These are phyloP conservation scores for Morpho deidamia DNA, from an alignment of 2,888 invertebrate genomes.

Conservation along the genomic window DNA sequence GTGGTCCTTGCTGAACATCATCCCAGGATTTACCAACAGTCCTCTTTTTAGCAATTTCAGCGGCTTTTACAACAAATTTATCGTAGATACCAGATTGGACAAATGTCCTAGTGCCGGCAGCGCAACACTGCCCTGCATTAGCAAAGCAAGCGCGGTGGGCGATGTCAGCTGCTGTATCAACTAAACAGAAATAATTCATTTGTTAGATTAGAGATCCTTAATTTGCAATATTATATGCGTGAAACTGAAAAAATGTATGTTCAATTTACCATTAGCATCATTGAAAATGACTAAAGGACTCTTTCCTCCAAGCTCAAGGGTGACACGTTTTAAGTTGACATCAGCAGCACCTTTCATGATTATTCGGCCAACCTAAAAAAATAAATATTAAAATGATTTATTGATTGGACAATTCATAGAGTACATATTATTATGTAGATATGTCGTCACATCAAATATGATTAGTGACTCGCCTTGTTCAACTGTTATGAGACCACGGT, in stretches of 20 bases:
- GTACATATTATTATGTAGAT: no score
- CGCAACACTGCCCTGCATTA: conserved; percentile 66
- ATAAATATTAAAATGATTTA: no score
- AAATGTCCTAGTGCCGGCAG: conserved; percentile 92
- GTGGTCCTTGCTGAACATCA: conserved; percentile 90
- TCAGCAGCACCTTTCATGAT: conserved; percentile 83
- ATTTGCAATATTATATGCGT: no score
- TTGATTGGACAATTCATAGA: no score
- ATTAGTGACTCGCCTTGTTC: no score
- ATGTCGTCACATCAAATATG: no score
- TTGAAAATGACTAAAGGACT: conserved; percentile 92
- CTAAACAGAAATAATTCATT: conserved; percentile 30
- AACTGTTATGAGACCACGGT: no score
- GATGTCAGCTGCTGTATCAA: conserved; percentile 66
- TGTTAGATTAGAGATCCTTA: no score
- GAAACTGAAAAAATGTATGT: no score
- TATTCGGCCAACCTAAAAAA: conserved; percentile 72
- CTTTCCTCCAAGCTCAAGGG: conserved; percentile 93
- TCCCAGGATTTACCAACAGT: conserved; percentile 92
- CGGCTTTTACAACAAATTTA: conserved; percentile 87
- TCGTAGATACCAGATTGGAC: conserved; percentile 94
- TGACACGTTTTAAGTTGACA: conserved; percentile 89
- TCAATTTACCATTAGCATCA: conserved; percentile 84
- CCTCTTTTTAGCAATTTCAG: conserved; percentile 82
- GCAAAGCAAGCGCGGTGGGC: conserved; percentile 66